Evolutionary conservation across 2,113 vertebrate genomes (phyloP), one percentile per base, ranked within the genome.

Genomic region (Aplodontia rufa): DNA sequence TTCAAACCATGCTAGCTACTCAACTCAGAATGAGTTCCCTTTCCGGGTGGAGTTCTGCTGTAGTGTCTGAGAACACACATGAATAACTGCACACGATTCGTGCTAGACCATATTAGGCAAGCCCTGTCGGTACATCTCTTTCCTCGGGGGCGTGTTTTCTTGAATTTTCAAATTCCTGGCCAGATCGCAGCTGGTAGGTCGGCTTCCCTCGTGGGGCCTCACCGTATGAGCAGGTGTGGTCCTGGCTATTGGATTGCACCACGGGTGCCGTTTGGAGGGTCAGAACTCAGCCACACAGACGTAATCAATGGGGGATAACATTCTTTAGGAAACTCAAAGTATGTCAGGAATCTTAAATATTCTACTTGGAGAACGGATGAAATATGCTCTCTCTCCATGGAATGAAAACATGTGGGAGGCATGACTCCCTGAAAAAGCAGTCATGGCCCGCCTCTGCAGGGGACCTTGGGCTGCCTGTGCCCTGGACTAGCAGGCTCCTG

Each of bases 321-420:
- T 92, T 95, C 76, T 96, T 97, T 45, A 96, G 66, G 89, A 97
- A 94, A 96, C 87, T 89, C 60, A 78, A 97, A 98, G 84, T 93
- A 98, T 98, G 97, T 96, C 97, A 97, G 94, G 98, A 97, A 98
- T 98, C 92, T 90, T 47, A 97, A 97, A 93, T 93, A 96, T 95
- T 91, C 93, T 22, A 30, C 40, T 68, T 93, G 76, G 96, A 93
- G 94, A 94, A 35, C 51, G 95, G 69, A 82, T 47, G 16, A 96
- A 96, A 78, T 83, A 76, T 30, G 80, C 90, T 30, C 69, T 53
- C 76, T 24, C 42, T 9, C 83, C 69, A 35, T 6, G 0, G 64
- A 49, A 53, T 19, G 40, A n/a, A 86, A 71, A 42, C 75, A 68
- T 1, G 60, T 51, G 93, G 91, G n/a, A 45, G 69, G 10, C 22